Base-by-base conservation (phyloP, 2,797 vertebrate genomes). In the Holocentrus rufus region DNA sequence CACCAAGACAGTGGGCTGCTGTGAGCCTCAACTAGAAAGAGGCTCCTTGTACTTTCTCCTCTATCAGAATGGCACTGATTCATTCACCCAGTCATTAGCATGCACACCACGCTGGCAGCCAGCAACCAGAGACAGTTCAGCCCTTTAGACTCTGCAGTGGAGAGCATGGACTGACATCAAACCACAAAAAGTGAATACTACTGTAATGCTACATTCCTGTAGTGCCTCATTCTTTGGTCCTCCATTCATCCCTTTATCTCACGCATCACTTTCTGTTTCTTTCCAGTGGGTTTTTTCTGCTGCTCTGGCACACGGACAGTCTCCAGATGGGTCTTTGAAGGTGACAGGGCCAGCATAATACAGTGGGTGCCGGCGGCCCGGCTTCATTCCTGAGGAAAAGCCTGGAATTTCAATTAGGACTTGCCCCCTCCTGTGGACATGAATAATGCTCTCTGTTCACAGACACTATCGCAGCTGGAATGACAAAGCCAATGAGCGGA, bases 321-420 rank as follows among this genome's bases (percentile, higher is more conserved):
- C 81, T 79, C 79, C 79, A 83, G 72, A 86, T 82, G 83, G 85
- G 78, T 72, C 77, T 89, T 90, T 89, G 82, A 90, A 91, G 91
- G 89, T 92, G 91, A 91, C 85, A 74, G 69, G 78, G 73, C 84
- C 72, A 65, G 82, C 47, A 89, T 88, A 93, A 91, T 89, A 89
- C 82, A 88, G 87, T 88, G 86, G 76, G 85, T 85, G 85, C 87
- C 76, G 31, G 76, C 36, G 13, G 82, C 68, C 81, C 76, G 13
- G 67, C 85, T 88, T 88, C 85, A 82, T 89, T 91, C 84, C 87
- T 84, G 74, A 81, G 67, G 76, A 89, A 91, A 85, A 86, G 90
- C 88, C 87, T n/a, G 82, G 94, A 94, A 94, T 94, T 90, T 93
- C 87, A 94, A 94, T 94, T 90, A 93, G 93, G 84, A 86, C 72